These are phyloP conservation scores for Sebastes melanostomus DNA, from an alignment of 2,797 vertebrate genomes.

Conservation along the genomic window DNA sequence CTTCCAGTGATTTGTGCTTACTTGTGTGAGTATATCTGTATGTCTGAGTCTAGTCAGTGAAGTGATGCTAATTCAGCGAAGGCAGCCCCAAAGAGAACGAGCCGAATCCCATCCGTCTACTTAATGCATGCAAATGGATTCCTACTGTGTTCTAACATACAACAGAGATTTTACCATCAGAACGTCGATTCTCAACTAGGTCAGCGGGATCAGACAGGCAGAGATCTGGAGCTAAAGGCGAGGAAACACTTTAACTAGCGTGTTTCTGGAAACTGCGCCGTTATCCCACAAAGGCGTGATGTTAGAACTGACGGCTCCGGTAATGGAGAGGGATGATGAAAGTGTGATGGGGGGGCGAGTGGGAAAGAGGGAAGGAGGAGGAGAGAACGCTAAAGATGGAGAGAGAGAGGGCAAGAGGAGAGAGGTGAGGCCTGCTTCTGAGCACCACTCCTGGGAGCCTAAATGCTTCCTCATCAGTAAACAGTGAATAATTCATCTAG, in stretches of 20 bases:
- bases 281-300: conserved; percentile 9
- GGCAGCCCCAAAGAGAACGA: conserved; percentile 21
- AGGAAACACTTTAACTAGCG: neutral
- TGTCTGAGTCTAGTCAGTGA: conserved; percentile 30
- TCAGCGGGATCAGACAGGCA: conserved; percentile 55
- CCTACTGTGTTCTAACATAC: conserved; percentile 4
- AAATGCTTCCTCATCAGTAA: conserved; percentile 86
- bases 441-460: conserved; percentile 80
- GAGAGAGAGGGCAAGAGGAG: conserved; percentile 38
- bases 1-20: conserved; percentile 21
- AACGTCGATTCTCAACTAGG: conserved; percentile 49
- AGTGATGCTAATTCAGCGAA: conserved; percentile 53
- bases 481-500: conserved; percentile 89
- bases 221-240: conserved; percentile 35
- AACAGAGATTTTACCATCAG: conserved; percentile 30
- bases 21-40: conserved; percentile 28
- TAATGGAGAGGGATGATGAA: conserved; percentile 29
- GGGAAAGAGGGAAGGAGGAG: conserved; percentile 19
- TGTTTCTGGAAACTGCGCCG: neutral
- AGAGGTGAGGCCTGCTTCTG: conserved; percentile 67
- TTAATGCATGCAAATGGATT: conserved; percentile 58
- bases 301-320: conserved; percentile 9
- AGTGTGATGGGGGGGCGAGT: conserved; percentile 3
- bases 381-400: conserved; percentile 33
- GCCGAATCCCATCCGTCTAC: conserved; percentile 11